A percentile compares a stretch with the other conserved stretches of the same genome.
These are phyloP conservation scores for Microcebus griseorufus DNA, from an alignment of 2,113 vertebrate species.

Conservation along the genomic window DNA sequence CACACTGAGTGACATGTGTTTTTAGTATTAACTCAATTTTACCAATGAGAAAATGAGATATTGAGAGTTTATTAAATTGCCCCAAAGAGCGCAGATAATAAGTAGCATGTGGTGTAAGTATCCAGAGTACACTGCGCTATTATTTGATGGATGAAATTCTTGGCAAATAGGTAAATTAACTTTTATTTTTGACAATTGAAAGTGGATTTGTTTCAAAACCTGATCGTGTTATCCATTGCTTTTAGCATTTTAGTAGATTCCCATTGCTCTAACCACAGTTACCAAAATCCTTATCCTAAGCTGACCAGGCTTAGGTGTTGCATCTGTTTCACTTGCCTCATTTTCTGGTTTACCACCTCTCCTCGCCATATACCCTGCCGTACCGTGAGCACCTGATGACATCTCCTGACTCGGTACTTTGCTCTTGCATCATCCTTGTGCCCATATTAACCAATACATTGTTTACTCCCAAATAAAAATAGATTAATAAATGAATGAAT, in stretches of 20 bases:
- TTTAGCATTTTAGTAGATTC: not conserved
- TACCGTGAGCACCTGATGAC: too few species aligned
- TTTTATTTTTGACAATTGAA: not conserved
- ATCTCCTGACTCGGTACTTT: not conserved
- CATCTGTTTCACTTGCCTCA: not conserved
- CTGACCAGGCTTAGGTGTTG: accelerated
- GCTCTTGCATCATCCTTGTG: not conserved
- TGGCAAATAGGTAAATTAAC: not conserved
- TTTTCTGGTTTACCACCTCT: not conserved
- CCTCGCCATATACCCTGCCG: not conserved
- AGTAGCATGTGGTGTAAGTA: not conserved
- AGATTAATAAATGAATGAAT: not conserved
- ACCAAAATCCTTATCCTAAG: not conserved
- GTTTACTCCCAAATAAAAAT: not conserved
- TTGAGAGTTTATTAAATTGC: not conserved
- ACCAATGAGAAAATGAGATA: not conserved
- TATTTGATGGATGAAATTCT: not conserved
- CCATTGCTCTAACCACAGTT: not conserved
- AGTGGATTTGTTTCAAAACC: not conserved
- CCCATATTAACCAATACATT: not conserved
- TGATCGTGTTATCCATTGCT: too few species aligned
- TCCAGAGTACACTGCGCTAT: not conserved
- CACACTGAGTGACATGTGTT: not conserved
- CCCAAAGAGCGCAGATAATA: not conserved
- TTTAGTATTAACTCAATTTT: not conserved